Evolutionary conservation across 2,888 invertebrate genomes (phyloP), one percentile per base, ranked within the genome.

Genomic region (Cyaniris semiargus): DNA sequence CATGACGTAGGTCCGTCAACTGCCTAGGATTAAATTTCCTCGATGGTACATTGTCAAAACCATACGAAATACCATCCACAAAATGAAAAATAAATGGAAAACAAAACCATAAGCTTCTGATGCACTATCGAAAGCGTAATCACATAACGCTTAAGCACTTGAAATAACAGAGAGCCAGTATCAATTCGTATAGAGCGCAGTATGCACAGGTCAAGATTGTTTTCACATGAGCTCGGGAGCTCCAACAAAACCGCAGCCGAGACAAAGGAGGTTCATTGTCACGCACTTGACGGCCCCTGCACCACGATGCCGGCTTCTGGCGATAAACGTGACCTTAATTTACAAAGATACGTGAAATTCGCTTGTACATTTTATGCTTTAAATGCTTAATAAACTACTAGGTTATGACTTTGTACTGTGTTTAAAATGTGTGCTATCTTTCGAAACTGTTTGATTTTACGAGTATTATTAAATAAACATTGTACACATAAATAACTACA

Each of bases 121-220:
- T 44, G 10, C 44, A 44, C 44, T 44, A 44, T 44, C 44, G 13
- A 66, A 66, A 27, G 2, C 27, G 27, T 66, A 71, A 38, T 38
- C 38, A 71, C 38, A 34, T 34, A 70, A 70, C 31, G 38, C 8
- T 38, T 71, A 38, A n/a, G 66, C 27, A 44, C 38, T 21, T 3
- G 21, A 72, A 38, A 74, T 18, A 74, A 74, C 53, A 74, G 53
- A 71, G 71, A 71, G 34, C 71, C n/a, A 38, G 71, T 38, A 71
- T 71, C 71, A 38, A 71, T 71, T 71, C 66, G 38, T 44, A 72
- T 38, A 72, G 21, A 72, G 72, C 23, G 38, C 70, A 71, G 70
- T 76, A 78, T 70, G 53, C 78, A 23, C 78, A 82, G 85, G 84
- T 86, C 84, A 85, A 85, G 84, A 87, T 85, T 87, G 85, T 86